Evolutionary conservation across 2,113 vertebrate species (phyloP).

Genomic region (Sorex fumeus): DNA sequence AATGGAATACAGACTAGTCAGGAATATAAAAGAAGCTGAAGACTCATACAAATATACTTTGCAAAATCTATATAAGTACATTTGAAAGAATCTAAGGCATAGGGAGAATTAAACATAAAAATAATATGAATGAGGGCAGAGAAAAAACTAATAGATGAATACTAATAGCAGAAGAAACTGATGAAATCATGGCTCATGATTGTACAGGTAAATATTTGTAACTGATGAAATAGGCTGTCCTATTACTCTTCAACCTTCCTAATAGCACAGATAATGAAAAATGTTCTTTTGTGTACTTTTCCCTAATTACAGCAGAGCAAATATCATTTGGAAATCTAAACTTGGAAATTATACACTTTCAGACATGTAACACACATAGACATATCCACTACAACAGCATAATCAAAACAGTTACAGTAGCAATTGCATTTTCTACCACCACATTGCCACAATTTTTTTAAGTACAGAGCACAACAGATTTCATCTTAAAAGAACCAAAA

Average conservation of each 20-base stretch:
- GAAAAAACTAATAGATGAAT: not conserved
- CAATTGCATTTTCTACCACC: not conserved
- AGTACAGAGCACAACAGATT: not conserved
- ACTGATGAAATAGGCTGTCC: not conserved
- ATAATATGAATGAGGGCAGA: not conserved
- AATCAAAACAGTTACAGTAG: not conserved
- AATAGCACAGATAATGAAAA: not conserved
- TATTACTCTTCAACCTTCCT: not conserved
- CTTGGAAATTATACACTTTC: not conserved
- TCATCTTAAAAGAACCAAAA: slow-evolving; percentile 1
- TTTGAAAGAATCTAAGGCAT: slow-evolving; percentile 6
- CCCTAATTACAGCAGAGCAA: not conserved
- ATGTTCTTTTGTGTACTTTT: not conserved
- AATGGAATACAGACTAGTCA: not conserved
- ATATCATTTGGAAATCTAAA: not conserved
- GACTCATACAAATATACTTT: not conserved
- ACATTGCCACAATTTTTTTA: not conserved
- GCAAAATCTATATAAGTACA: not conserved
- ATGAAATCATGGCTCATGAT: slow-evolving; percentile 9
- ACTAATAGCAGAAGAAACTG: not conserved
- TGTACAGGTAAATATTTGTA: slow-evolving; percentile 29
- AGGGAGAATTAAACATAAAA: slow-evolving; percentile 5
- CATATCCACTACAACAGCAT: not conserved
- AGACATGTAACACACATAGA: not conserved
- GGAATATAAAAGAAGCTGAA: slow-evolving; percentile 27